phyloP scores from a whole-genome alignment of 1,140 invertebrate genomes.

The Cryptotermes secundus region DNA sequence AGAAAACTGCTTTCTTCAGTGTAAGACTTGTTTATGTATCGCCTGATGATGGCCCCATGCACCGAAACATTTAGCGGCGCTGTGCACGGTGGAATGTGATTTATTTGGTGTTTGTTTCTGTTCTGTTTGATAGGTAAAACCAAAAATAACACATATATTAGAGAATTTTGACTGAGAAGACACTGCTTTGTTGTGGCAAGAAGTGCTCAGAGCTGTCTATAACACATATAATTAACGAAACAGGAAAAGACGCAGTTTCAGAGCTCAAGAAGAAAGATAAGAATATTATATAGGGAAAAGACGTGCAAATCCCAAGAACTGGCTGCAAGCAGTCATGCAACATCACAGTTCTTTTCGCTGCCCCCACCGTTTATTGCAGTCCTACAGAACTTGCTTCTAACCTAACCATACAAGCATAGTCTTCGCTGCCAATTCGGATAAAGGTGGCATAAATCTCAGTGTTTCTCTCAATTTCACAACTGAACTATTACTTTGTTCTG shows the following conservation, averaged over 20 bases:
- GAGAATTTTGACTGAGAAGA: no score
- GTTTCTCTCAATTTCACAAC: no score
- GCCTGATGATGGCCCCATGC: no score
- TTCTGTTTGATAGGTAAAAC: no score
- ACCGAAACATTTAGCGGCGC: no score
- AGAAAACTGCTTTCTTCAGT: no score
- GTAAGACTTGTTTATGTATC: no score
- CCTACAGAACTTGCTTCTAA: neutral
- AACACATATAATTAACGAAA: neutral
- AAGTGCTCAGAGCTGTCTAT: no score
- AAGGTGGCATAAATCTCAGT: neutral
- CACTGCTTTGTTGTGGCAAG: no score
- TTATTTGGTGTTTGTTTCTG: no score
- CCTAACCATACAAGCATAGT: neutral
- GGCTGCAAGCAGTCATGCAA: neutral
- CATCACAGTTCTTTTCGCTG: neutral
- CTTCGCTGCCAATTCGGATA: neutral
- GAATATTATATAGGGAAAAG: neutral
- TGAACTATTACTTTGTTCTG: no score
- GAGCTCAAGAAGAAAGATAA: neutral
- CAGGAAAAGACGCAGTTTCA: neutral
- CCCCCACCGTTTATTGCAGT: neutral
- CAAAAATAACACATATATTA: neutral
- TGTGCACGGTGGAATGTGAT: no score
- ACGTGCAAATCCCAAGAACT: neutral